These are phyloP conservation scores for Crepidodera aurea DNA, from an alignment of 2,888 invertebrate species.

Conservation along the genomic window DNA sequence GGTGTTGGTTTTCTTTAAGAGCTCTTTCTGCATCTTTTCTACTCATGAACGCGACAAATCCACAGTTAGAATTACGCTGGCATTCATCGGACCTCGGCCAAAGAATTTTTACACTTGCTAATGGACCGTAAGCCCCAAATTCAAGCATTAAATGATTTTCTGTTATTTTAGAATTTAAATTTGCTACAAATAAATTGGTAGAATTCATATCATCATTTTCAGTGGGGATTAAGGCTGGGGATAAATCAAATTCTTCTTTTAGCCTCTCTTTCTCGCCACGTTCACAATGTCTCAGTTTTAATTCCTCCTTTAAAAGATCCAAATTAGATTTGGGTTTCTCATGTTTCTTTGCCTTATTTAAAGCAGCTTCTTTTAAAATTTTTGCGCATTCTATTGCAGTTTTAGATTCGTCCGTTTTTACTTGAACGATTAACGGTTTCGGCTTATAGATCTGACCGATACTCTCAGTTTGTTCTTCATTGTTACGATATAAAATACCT, in stretches of 20 bases:
- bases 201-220: conserved; percentile 90
- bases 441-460: conserved; percentile 91
- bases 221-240: conserved; percentile 69
- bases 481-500: conserved; percentile 89
- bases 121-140: conserved; percentile 95
- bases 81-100: conserved; percentile 94
- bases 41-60: conserved; percentile 99
- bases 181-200: conserved; percentile 96
- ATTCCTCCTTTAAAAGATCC: conserved; percentile 96
- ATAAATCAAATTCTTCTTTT: conserved; percentile 34
- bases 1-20: conserved; percentile 81
- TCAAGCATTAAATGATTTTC: conserved; percentile 95
- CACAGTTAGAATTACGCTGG: conserved; percentile 80
- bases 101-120: conserved; percentile 99
- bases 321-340: conserved; percentile 95
- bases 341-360: conserved; percentile 68
- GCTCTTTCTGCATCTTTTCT: conserved; percentile 96
- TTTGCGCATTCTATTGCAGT: conserved; percentile 73
- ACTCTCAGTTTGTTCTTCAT: conserved; percentile 73
- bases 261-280: conserved; percentile 73
- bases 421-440: conserved; percentile 71
- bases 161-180: conserved; percentile 92
- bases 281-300: conserved; percentile 93
- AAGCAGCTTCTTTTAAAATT: conserved; percentile 68
- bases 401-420: conserved; percentile 63